A percentile compares a stretch with the other conserved stretches of the same genome.
Evolutionary conservation across 2,113 vertebrate species (phyloP).

Genomic region (Galeopterus variegatus): DNA sequence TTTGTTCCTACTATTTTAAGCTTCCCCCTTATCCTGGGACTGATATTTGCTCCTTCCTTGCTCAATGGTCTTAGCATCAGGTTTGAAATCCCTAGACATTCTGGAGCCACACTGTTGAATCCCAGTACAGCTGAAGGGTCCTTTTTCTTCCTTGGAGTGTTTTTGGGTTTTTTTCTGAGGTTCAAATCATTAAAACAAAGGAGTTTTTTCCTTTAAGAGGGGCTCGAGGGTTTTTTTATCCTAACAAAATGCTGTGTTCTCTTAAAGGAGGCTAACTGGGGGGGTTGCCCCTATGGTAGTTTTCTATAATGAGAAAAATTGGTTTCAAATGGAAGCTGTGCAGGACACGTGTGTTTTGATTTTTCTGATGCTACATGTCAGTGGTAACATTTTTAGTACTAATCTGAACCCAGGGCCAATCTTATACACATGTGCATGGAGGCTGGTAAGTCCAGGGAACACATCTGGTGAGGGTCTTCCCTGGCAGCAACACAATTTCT

Average conservation of each 20-base stretch:
- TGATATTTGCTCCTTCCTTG: conserved; percentile 58
- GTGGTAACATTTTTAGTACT: not conserved
- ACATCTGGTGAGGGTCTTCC: too few species aligned
- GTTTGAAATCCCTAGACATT: conserved; percentile 62
- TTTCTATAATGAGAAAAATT: not conserved
- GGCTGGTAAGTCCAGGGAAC: too few species aligned
- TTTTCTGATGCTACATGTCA: not conserved
- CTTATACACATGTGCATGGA: not conserved
- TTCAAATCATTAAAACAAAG: conserved; percentile 12
- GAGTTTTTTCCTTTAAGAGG: not conserved
- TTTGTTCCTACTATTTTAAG: conserved; percentile 73
- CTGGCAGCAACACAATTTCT: too few species aligned
- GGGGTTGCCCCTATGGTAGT: not conserved
- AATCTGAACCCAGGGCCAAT: not conserved
- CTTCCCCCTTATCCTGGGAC: conserved; percentile 58
- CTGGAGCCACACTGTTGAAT: conserved; percentile 48
- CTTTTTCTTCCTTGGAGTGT: not conserved
- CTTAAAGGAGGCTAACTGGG: not conserved
- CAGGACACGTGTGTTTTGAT: not conserved
- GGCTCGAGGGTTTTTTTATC: not conserved
- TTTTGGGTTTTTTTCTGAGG: conserved; percentile 56
- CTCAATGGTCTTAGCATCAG: conserved; percentile 5
- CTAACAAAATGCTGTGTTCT: not conserved
- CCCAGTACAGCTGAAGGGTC: not conserved
- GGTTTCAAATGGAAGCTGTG: not conserved